Evolutionary conservation across 92 coral and sea anemone species (phyloP), one percentile per base, ranked within the genome.

Genomic region (Diadumene lineata): DNA sequence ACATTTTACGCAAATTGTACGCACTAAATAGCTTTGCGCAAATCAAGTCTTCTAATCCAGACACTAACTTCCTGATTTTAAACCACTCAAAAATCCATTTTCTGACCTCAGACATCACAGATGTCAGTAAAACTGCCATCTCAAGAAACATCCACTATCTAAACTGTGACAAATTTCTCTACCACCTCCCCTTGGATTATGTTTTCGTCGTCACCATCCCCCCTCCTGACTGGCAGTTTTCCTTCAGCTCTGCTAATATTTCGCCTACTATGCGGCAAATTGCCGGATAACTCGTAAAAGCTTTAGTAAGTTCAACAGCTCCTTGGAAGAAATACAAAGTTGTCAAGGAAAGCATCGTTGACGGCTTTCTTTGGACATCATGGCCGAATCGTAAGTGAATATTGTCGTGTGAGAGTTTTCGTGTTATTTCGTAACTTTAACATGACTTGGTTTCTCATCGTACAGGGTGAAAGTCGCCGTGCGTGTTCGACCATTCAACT

Each of bases 401-500:
- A 19, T 43, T 66, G 34, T 50, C 46, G 19, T 16, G 48, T 11
- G 48, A 23, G 48, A 28, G 6, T 38, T 38, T 38, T 38, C 48
- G 50, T 50, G 28, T 60, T 16, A 17, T 21, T 61, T 61, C 32
- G 25, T 69, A 86, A 81, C 73, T 79, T 64, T 55, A 72, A 16
- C 48, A 38, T 56, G 60, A 68, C 71, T 66, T 55, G 33, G 18
- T 66, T 33, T 31, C 60, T 75, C 75, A 38, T 56, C 32, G 28
- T 57, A 56, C 60, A 96, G 99, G 88, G 99, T 96, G 79, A 96
- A 96, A 87, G 99, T 96, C 2, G 99, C 99, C 63, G 99, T 96
- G 26, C 96, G 99, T 24, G 97, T 96, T 29, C 92, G 99, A 43
- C 99, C 99, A 60, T 96, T 96, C 80, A 96, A 96, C 81, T 81